Evolutionary conservation across 2,113 vertebrate genomes (phyloP).

Genomic region (Pimephales promelas): DNA sequence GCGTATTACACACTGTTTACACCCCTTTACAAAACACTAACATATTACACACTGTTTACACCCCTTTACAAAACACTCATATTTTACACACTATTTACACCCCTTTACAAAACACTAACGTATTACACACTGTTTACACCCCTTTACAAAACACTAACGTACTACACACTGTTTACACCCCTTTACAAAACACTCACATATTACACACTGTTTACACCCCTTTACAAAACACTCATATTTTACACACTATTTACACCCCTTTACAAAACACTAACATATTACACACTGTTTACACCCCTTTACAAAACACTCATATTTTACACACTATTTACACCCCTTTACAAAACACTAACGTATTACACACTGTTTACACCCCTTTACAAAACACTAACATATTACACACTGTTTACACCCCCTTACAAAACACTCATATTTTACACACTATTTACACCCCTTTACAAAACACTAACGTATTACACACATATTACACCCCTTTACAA

Average conservation of each 20-base stretch:
- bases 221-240: too few relatives aligned
- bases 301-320: not conserved
- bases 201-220: too few relatives aligned
- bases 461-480: not conserved
- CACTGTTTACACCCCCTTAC: conserved; percentile 4
- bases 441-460: not conserved
- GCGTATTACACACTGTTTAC: not conserved
- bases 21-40: too few relatives aligned
- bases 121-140: not conserved
- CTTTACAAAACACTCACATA: too few relatives aligned
- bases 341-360: too few relatives aligned
- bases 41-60: too few relatives aligned
- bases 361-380: too few relatives aligned
- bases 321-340: too few relatives aligned
- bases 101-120: not conserved
- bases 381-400: too few relatives aligned
- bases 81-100: not conserved
- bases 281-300: not conserved
- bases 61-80: too few relatives aligned
- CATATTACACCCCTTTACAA: too few relatives aligned
- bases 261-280: not conserved
- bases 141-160: not conserved
- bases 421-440: not conserved
- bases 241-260: not conserved
- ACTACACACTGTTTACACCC: not conserved